Evolutionary conservation across 2,113 vertebrate species (phyloP).

Genomic region (Antechinus flavipes): DNA sequence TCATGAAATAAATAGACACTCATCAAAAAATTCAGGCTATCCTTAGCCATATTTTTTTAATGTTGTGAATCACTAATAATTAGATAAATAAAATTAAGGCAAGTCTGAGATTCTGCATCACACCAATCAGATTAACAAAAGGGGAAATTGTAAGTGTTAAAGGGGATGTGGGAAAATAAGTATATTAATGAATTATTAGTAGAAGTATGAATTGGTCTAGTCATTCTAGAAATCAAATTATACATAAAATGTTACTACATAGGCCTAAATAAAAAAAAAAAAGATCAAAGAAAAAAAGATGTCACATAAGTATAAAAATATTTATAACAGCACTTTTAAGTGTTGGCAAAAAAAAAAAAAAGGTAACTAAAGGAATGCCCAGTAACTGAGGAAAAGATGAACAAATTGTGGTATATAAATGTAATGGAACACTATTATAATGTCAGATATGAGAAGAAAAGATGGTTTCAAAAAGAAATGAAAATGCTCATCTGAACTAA

Average conservation of each 20-base stretch:
- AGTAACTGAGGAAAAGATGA: not conserved
- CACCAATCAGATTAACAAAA: not conserved
- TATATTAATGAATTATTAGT: not conserved
- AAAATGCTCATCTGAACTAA: not conserved
- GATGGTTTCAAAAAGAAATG: not conserved
- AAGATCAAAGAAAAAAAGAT: not conserved
- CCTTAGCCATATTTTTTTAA: no score
- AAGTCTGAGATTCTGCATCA: no score
- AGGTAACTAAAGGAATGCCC: not conserved
- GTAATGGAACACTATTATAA: not conserved
- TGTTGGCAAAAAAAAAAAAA: not conserved
- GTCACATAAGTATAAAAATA: not conserved
- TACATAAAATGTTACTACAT: not conserved
- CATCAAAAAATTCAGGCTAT: no score
- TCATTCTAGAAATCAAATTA: not conserved
- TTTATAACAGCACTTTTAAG: not conserved
- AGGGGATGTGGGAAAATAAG: not conserved
- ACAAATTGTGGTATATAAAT: not conserved
- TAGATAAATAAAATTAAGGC: no score
- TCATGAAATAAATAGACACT: no score
- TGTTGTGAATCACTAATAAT: no score
- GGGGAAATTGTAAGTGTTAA: not conserved
- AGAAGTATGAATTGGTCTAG: not conserved
- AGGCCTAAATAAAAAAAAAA: not conserved
- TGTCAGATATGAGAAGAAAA: not conserved